phyloP scores from a whole-genome alignment of 1,140 invertebrate genomes.

The Drosophila erecta region DNA sequence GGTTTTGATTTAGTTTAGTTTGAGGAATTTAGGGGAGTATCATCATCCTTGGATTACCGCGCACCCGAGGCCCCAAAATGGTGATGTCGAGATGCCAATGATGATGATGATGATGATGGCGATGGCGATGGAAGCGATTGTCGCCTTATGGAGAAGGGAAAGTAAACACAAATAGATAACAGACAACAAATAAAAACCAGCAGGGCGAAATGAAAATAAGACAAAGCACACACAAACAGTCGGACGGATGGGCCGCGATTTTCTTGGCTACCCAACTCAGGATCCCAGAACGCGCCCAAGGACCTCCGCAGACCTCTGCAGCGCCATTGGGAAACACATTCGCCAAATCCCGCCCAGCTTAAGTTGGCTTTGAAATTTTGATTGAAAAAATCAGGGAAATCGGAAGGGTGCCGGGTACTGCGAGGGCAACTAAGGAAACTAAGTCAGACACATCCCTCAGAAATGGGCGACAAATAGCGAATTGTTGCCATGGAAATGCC shows the following conservation, averaged over 20 bases:
- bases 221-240: conserved; percentile 71
- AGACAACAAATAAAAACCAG: conserved; percentile 77
- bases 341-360: conserved; percentile 75
- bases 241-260: conserved; percentile 54
- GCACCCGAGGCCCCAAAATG: conserved; percentile 25
- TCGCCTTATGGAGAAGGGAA: conserved; percentile 75
- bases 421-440: conserved; percentile 22
- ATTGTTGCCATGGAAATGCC: conserved; percentile 67
- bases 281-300: conserved; percentile 20
- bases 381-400: conserved; percentile 76
- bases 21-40: conserved; percentile 61
- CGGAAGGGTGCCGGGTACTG: conserved; percentile 8
- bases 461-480: conserved; percentile 73
- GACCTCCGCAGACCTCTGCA: conserved; percentile 18
- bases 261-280: conserved; percentile 41
- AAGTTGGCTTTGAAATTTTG: conserved; percentile 82
- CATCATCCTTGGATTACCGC: conserved; percentile 77
- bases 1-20: conserved; percentile 81
- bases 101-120: conserved; percentile 33
- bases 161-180: conserved; percentile 80
- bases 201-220: conserved; percentile 77
- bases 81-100: conserved; percentile 26
- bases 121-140: conserved; percentile 68
- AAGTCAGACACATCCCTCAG: conserved; percentile 44
- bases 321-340: conserved; percentile 61